Evolutionary conservation across 2,797 vertebrate species (phyloP).

Genomic region (Cynopterus sphinx): DNA sequence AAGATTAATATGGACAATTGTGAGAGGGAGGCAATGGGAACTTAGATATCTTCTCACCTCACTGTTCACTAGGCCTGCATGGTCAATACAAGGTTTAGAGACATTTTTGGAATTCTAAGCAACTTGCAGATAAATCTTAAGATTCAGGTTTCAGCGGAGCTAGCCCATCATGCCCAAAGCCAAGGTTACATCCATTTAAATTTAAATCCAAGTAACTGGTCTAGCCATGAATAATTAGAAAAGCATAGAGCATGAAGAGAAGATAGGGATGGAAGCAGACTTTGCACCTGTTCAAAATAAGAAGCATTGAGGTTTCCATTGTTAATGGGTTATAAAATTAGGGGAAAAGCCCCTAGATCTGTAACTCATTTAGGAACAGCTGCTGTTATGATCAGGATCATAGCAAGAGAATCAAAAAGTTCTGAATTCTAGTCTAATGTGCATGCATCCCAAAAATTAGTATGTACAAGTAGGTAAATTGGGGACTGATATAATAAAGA

Average conservation of each 20-base stretch:
- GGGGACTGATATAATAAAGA: background rate
- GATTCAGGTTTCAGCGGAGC: background rate
- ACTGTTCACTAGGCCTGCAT: background rate
- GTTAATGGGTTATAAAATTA: slow-evolving; percentile 18
- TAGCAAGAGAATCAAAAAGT: background rate
- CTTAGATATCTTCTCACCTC: slow-evolving; percentile 42
- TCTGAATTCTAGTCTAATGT: background rate
- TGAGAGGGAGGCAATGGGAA: background rate
- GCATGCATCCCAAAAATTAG: background rate
- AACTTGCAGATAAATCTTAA: slow-evolving; percentile 44
- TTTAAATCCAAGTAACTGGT: slow-evolving; percentile 50
- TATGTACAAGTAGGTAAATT: background rate
- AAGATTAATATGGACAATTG: slow-evolving; percentile 31
- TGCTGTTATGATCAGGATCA: slow-evolving; percentile 8
- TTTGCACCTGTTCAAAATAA: background rate
- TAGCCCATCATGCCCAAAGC: background rate
- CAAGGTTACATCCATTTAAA: slow-evolving; percentile 52
- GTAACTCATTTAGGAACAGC: background rate
- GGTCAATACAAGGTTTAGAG: slow-evolving; percentile 26
- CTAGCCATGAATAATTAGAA: slow-evolving; percentile 31
- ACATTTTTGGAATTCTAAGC: slow-evolving; percentile 46
- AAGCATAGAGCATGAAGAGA: slow-evolving; percentile 31
- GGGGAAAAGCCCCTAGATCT: background rate
- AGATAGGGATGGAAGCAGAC: background rate
- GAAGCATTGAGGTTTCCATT: slow-evolving; percentile 16